These are phyloP conservation scores for Otis tarda DNA, from an alignment of 2,113 vertebrate species.

Conservation along the genomic window DNA sequence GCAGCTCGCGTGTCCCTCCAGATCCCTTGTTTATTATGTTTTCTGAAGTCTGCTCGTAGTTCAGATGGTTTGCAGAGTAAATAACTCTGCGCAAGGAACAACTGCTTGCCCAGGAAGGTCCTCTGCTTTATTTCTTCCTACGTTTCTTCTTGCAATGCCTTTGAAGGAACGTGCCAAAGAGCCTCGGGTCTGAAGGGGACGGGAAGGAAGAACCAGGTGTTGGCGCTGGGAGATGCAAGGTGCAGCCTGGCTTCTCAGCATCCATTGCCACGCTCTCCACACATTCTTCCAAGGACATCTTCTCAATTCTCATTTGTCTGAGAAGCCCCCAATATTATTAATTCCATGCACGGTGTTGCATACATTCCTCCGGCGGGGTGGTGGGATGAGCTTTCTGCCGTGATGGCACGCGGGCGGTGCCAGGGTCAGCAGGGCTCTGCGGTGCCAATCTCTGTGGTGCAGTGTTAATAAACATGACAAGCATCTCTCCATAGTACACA, in stretches of 20 bases:
- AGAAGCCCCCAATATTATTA: neutral
- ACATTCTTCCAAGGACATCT: neutral
- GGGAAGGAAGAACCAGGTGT: neutral
- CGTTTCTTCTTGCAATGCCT: neutral
- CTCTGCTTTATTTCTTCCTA: neutral
- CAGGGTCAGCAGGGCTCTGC: neutral
- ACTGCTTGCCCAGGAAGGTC: neutral
- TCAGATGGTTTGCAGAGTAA: neutral
- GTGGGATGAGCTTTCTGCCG: neutral
- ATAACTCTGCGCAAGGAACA: neutral
- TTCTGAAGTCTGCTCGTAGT: neutral
- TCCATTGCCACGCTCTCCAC: neutral
- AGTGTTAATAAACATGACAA: neutral
- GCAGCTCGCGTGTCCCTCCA: neutral
- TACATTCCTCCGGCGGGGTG: neutral
- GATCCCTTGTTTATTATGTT: neutral
- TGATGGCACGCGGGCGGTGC: rapidly evolving
- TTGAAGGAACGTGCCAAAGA: neutral
- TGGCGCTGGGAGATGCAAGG: neutral
- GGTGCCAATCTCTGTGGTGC: neutral
- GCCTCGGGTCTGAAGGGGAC: neutral
- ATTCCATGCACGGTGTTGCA: neutral
- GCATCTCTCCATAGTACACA: rapidly evolving
- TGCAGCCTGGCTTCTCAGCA: neutral
- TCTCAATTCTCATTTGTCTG: neutral